A percentile compares a stretch with the other conserved stretches of the same genome.
Evolutionary conservation across 2,888 invertebrate genomes (phyloP).

Genomic region (Drosophila falleni): DNA sequence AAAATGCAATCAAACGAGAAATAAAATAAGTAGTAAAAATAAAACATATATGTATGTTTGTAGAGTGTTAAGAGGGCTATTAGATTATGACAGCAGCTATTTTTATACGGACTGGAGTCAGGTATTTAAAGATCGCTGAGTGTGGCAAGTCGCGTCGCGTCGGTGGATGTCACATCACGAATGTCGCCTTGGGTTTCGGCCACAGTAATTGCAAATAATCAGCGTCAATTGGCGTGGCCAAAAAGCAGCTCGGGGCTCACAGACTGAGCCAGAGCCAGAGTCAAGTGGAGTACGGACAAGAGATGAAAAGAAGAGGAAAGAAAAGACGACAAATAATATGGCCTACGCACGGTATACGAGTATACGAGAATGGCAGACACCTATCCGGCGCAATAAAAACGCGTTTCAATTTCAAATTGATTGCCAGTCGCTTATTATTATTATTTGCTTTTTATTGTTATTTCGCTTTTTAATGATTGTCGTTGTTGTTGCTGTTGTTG

Average conservation of each 20-base stretch:
- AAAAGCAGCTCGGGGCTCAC: slow-evolving; percentile 45
- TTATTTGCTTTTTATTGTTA: slow-evolving; percentile 49
- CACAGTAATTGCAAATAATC: slow-evolving; percentile 74
- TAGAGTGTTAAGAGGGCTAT: slow-evolving; percentile 40
- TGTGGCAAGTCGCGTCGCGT: slow-evolving; percentile 8
- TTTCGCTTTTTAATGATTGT: slow-evolving; percentile 51
- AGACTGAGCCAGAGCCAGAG: slow-evolving; percentile 13
- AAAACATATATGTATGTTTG: slow-evolving; percentile 1
- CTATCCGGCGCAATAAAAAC: slow-evolving; percentile 64
- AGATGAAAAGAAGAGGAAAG: slow-evolving; percentile 10
- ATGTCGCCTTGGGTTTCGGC: slow-evolving; percentile 64
- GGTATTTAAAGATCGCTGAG: slow-evolving; percentile 36
- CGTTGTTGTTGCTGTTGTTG: slow-evolving; percentile 38
- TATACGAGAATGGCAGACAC: slow-evolving; percentile 47
- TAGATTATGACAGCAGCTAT: slow-evolving; percentile 63
- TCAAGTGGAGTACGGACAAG: slow-evolving; percentile 6
- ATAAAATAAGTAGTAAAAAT: slow-evolving; percentile 14
- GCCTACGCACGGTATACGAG: slow-evolving; percentile 68
- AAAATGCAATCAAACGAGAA: slow-evolving; percentile 58
- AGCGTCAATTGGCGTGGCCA: slow-evolving; percentile 74
- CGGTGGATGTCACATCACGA: slow-evolving; percentile 61
- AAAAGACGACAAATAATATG: slow-evolving; percentile 42
- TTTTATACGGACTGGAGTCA: slow-evolving; percentile 49
- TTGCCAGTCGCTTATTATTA: slow-evolving; percentile 73
- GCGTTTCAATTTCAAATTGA: slow-evolving; percentile 81